Base-by-base conservation (phyloP, 1,140 invertebrate species). In the Chionoecetes opilio region DNA sequence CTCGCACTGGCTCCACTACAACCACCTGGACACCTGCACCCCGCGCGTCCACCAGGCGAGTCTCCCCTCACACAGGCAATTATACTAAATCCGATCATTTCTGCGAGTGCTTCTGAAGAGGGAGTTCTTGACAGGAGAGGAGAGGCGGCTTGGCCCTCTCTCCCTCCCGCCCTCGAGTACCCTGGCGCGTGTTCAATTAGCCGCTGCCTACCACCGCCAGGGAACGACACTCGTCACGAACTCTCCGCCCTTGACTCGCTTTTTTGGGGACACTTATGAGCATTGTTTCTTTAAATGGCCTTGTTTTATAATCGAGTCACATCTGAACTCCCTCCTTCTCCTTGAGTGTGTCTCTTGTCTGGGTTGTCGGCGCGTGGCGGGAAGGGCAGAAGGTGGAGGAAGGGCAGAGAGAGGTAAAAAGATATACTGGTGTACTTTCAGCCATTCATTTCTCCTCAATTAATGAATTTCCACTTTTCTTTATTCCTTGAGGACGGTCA, bases 1-100 rank as follows among this genome's bases (percentile, higher is more conserved):
- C 0, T 92, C 96, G 8, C 96, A 97, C 88, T 97, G 97, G 97
- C 94, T 96, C 0, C 96, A 96, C 88, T 96, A 96, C 91, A 96
- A 97, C 82, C 97, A 97, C 95, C 96, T 97, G 2, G 96, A 96
- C 14, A 90, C 96, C 29, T 97, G 97, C 95, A 96, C 97, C 1
- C 96, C 96, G 26, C 95, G 97, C 32, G 96, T 97, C n/a, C 96
- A 97, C 89, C 95, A 97, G 97, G 97, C 97, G 94, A 95, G 95
- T 94, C n/a, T 37, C 84, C 21, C 84, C 21, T 88, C 35, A n/a
- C 21, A 17, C 63, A 75, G 63, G 63, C 63, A 75, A 75, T 75
- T 75, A 75, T n/a, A 75, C 63, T 75, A 75, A 75, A 75, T 26
- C 21, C 63, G 63, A 75, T 75, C 26, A 75, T 75, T 75, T 75